Base-by-base conservation (phyloP, 2,797 vertebrate genomes). In the Lycodopsis pacificus region DNA sequence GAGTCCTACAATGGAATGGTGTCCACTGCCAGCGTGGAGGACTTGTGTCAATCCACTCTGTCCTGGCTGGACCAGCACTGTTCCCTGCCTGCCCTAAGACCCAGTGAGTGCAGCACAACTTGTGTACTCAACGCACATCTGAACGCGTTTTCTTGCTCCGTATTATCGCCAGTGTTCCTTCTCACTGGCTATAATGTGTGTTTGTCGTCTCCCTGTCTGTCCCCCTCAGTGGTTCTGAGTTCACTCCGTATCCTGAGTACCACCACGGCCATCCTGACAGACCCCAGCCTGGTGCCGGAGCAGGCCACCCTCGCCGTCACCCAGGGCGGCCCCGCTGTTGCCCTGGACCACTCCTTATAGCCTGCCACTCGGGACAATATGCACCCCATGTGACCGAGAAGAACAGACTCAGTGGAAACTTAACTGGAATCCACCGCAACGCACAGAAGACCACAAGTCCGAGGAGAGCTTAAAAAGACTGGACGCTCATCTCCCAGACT, bases 1-100 rank as follows among this genome's bases (percentile, higher is more conserved):
- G 98, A 99, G 90, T 98, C 98, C 36, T 99, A 97, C 87, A 99
- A 99, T 0, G 94, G 96, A 19, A 98, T 98, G 97, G 98, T 99
- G 80, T 99, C 98, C 83, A 99, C 97, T 0, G 94, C 96, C 78
- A 99, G 96, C 73, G 84, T 97, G 82, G 96, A 98, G 58, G 98
- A 97, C 80, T 94, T 99, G 83, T 97, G 95, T n/a, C 95, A 96
- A 56, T 97, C 97, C 4, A 97, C 97, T 0, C 91, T 99, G 1
- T 93, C 96, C 82, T 99, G 98, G 98, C 88, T 99, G 94, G 97
- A 99, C 71, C 97, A 98, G 74, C 96, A 98, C 92, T 99, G 98
- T 77, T 97, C 97, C 20, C 96, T 99, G 64, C 97, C 97, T 4
- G 93, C 93, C 0, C 95, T 99, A 20, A 95, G 98, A 81, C 97